Evolutionary conservation across 2,113 vertebrate genomes (phyloP), one percentile per base, ranked within the genome.

Genomic region (Formicarius rufipectus): DNA sequence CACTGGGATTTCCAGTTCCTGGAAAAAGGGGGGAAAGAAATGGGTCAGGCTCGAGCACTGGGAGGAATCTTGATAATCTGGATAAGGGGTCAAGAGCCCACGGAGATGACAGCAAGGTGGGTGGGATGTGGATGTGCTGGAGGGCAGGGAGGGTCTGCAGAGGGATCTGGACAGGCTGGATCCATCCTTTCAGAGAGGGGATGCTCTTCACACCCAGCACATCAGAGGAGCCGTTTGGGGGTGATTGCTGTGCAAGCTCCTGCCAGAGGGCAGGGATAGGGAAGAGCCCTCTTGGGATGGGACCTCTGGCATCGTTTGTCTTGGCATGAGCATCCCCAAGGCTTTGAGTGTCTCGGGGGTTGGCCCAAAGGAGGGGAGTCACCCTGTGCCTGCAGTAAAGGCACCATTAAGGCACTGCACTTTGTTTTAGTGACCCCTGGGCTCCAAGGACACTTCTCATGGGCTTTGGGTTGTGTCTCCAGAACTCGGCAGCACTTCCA

Each of bases 381-480:
- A 7, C 52, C 39, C 44, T 6, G 31, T 11, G 58, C n/a, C n/a
- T 37, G n/a, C 58, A 37, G 58, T 21, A 24, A 42, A 78, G 60
- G n/a, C 35, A 44, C 44, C 91, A 72, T 91, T 87, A 79, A 93
- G 80, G 64, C 1, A 4, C 66, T 50, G 45, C 58, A 39, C 84
- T 84, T 87, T 60, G 56, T 96, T 94, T 84, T 87, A 25, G 7
- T 37, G 62, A 89, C 59, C 71, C 33, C 7, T 28, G 45, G 58
- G 58, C 78, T 63, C 94, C 66, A 49, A 83, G 79, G 93, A 88
- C 82, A 96, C 88, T 91, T 94, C 69, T 94, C 91, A 94, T 86
- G 60, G 90, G 71, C 33, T 87, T 47, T 76, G 87, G 75, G 90
- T 74, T 83, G 45, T 30, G 11, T 85, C 55, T 95, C 17, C 56